These are phyloP conservation scores for Bovichtus variegatus DNA, from an alignment of 2,797 vertebrate genomes.

Conservation along the genomic window DNA sequence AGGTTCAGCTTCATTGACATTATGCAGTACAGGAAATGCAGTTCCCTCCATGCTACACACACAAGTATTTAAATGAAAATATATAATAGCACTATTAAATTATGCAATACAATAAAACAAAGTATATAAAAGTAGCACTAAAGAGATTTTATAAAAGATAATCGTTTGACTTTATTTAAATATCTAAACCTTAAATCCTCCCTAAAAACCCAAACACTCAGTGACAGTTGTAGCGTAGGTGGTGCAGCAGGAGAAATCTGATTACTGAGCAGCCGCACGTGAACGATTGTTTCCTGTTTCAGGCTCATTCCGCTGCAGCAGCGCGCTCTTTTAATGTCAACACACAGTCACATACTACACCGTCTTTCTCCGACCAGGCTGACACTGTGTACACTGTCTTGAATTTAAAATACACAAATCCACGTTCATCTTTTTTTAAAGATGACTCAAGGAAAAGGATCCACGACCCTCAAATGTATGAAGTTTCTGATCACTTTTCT, in stretches of 20 bases:
- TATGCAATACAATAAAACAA: accelerated
- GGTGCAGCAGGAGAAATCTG: no score
- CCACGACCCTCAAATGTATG: not conserved
- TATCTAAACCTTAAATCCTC: not conserved
- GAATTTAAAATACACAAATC: not conserved
- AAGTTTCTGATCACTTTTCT: not conserved
- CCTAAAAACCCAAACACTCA: not conserved
- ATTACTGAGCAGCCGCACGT: not conserved
- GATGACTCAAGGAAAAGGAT: not conserved
- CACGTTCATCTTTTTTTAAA: not conserved
- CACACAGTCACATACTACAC: not conserved
- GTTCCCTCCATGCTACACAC: no score
- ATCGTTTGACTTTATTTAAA: not conserved
- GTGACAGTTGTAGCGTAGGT: not conserved
- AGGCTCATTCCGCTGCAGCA: not conserved
- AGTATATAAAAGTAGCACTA: not conserved
- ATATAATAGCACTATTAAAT: no score
- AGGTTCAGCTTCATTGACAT: no score
- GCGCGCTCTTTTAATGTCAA: not conserved
- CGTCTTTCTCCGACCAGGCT: not conserved
- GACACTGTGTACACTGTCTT: not conserved
- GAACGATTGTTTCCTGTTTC: not conserved
- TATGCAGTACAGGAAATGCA: no score
- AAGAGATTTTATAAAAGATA: no score
- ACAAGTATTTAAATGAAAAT: no score